These are phyloP conservation scores for Baronia brevicornis DNA, from an alignment of 2,888 invertebrate genomes.

Conservation along the genomic window DNA sequence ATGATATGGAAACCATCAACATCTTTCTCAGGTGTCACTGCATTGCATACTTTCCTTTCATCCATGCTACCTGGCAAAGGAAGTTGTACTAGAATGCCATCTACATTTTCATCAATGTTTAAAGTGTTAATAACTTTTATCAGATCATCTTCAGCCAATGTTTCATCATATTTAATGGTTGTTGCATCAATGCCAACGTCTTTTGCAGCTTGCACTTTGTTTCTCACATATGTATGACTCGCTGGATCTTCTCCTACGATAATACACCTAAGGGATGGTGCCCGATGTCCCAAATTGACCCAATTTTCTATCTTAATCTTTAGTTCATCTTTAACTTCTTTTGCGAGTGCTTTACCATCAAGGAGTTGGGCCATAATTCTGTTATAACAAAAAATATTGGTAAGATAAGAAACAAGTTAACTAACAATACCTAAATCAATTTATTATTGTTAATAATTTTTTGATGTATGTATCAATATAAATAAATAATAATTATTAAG, in stretches of 20 bases:
- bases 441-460: background rate
- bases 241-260: conserved; percentile 91
- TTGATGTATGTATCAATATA: conserved; percentile 4
- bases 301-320: conserved; percentile 78
- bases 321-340: conserved; percentile 80
- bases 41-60: conserved; percentile 86
- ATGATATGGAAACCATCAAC: conserved; percentile 93
- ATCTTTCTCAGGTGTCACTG: conserved; percentile 87
- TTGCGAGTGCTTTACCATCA: conserved; percentile 83
- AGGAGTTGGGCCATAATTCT: conserved; percentile 80
- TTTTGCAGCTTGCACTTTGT: conserved; percentile 81
- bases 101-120: conserved; percentile 81
- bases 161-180: conserved; percentile 76
- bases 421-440: no score
- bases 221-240: conserved; percentile 86
- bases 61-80: conserved; percentile 87
- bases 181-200: conserved; percentile 80
- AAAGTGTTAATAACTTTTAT: conserved; percentile 78
- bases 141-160: conserved; percentile 80
- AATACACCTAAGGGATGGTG: conserved; percentile 86
- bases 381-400: conserved; percentile 16
- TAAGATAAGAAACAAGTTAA: conserved; percentile 2
- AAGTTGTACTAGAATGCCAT: conserved; percentile 89
- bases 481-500: conserved; percentile 3
- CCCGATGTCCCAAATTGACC: conserved; percentile 75